Base-by-base conservation (phyloP, 1,140 invertebrate species). In the Meloidogyne floridensis region DNA sequence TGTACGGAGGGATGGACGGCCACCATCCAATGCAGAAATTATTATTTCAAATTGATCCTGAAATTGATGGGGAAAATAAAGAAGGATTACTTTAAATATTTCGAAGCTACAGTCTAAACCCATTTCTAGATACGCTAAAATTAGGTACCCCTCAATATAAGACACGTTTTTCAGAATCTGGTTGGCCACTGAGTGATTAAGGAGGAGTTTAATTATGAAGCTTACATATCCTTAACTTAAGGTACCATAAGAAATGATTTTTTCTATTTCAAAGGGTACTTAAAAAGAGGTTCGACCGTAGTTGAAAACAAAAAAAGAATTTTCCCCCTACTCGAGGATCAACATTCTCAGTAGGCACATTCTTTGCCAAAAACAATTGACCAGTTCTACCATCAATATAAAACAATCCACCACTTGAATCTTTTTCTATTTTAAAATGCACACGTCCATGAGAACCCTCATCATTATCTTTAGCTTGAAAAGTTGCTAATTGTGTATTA, bases 391-490 rank as follows among this genome's bases (percentile, higher is more conserved):
- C 11, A 59, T 59, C 43, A 59, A 32, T 42, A 59, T 13, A 43
- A 59, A 32, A 75, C 20, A 53, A 43, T 32, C 53, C 74, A 53
- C 43, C 43, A 32, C 59, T 75, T 42, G 53, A 75, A 47, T 78
- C 82, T 11, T 82, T 56, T 5, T 75, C 74, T 20, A 87, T 53
- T 43, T 81, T 54, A 65, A 87, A 90, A 32, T 42, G 51, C 1
- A 89, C 79, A 32, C 76, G 59, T 3, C 84, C 87, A 18, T 70
- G 73, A 3, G 72, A 6, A 74, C 83, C 88, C 15, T 83, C 81
- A 73, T 89, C 88, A 3, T 51, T 32, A 51, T 90, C 88, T 20
- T 71, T 81, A 8, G 85, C 86, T 69, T 84, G 59, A 71, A 85
- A 86, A 9, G 18, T 59, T 3, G 75, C 79, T 20, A 89, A 53